phyloP scores from a whole-genome alignment of 2,888 invertebrate species.

The Andrena bucephala region DNA sequence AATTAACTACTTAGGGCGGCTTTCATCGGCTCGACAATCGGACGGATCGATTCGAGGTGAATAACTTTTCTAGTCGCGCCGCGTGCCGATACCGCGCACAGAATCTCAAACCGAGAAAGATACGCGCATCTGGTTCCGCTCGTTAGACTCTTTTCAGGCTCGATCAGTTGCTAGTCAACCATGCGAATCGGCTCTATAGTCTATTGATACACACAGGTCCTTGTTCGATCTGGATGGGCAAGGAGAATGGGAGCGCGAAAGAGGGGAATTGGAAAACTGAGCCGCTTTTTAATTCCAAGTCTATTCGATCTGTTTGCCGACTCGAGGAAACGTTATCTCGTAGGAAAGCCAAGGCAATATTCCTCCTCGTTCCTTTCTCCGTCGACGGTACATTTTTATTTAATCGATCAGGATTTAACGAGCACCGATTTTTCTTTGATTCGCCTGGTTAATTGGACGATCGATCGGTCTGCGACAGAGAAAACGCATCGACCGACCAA shows the following conservation, averaged over 20 bases:
- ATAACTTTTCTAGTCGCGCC: constrained; percentile 60
- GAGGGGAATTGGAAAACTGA: too few relatives aligned
- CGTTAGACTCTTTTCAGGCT: constrained; percentile 36
- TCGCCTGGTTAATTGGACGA: not conserved
- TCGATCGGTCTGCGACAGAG: constrained; percentile 12
- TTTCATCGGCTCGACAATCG: constrained; percentile 64
- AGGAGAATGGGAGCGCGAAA: not conserved
- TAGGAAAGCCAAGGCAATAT: not conserved
- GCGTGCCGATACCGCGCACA: constrained; percentile 25
- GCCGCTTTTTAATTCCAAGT: constrained; percentile 13
- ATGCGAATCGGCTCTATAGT: constrained; percentile 14
- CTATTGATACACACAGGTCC: not conserved
- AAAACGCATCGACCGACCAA: constrained; percentile 23
- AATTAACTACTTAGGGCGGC: constrained; percentile 69
- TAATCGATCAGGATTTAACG: not conserved
- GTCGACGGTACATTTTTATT: not conserved
- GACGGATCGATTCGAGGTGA: constrained; percentile 66
- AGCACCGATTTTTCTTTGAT: too few relatives aligned
- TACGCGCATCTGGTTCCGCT: constrained; percentile 40
- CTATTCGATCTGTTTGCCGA: constrained; percentile 2
- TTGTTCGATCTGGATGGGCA: not conserved
- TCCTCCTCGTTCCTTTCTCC: not conserved
- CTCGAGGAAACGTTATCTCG: not conserved
- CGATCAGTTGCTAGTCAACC: constrained; percentile 13
- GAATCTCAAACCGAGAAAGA: constrained; percentile 25